A percentile compares a stretch with the other conserved stretches of the same genome.
phyloP scores from a whole-genome alignment of 1,140 invertebrate genomes.

The Saxidomus purpurata region DNA sequence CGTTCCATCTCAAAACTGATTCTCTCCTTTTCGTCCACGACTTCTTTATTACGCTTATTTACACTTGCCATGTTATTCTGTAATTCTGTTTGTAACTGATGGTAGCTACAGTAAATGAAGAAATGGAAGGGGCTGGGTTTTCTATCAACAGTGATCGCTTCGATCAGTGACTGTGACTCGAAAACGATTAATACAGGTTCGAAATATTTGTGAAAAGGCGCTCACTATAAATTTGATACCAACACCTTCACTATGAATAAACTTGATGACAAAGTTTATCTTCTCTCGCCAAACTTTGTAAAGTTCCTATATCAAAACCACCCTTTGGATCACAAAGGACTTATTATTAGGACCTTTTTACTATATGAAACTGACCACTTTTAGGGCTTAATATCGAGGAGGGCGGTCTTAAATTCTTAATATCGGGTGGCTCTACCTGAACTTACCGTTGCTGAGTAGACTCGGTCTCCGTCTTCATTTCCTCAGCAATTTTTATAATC shows the following conservation, averaged over 20 bases:
- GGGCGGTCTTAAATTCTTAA: too few relatives aligned
- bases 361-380: neutral
- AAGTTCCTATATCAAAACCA: too few relatives aligned
- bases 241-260: neutral
- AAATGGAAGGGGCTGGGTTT: neutral
- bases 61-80: conserved; percentile 15
- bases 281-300: too few relatives aligned
- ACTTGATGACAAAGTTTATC: neutral
- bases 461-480: conserved; percentile 5
- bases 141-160: neutral
- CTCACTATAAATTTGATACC: neutral
- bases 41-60: neutral
- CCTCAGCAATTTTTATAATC: conserved; percentile 10
- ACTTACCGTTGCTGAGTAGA: neutral
- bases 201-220: neutral
- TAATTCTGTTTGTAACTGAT: neutral
- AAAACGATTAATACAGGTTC: neutral
- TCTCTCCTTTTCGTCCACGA: too few relatives aligned
- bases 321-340: too few relatives aligned
- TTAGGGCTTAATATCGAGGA: neutral
- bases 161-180: too few relatives aligned
- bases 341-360: too few relatives aligned
- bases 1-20: neutral
- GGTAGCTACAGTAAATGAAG: neutral
- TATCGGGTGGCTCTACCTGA: too few relatives aligned